phyloP scores from a whole-genome alignment of 2,888 invertebrate genomes.

The Micoletzkya japonica region DNA sequence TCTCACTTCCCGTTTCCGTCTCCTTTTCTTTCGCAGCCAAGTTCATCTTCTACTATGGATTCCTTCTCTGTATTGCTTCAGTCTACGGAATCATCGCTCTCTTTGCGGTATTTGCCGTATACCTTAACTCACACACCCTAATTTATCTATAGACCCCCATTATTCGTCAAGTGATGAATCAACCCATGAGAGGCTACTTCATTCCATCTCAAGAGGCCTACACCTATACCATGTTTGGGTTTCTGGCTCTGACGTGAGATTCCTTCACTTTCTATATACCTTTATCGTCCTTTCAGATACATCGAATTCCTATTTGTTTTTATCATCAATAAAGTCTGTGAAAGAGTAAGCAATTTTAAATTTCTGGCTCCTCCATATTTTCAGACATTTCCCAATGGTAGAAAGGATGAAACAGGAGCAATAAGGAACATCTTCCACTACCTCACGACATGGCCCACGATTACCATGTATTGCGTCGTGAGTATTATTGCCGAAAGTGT shows the following conservation, averaged over 20 bases:
- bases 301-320: conserved; percentile 54
- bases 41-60: conserved; percentile 58
- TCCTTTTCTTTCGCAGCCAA: conserved; percentile 51
- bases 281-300: conserved; percentile 33
- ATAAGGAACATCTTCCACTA: conserved; percentile 54
- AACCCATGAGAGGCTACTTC: conserved; percentile 45
- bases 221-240: conserved; percentile 54
- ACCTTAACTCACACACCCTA: not conserved
- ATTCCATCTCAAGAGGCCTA: conserved; percentile 48
- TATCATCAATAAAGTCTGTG: conserved; percentile 47
- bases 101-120: conserved; percentile 38
- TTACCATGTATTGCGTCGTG: conserved; percentile 50
- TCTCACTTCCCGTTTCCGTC: conserved; percentile 44
- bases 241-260: conserved; percentile 43
- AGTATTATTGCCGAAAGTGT: no score
- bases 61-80: conserved; percentile 53
- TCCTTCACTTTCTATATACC: not conserved
- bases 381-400: conserved; percentile 50
- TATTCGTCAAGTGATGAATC: conserved; percentile 43
- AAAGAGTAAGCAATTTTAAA: conserved; percentile 38
- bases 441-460: conserved; percentile 53
- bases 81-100: conserved; percentile 55
- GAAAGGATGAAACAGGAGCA: conserved; percentile 52
- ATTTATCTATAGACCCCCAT: conserved; percentile 45
- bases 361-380: not conserved